Evolutionary conservation across 2,888 invertebrate genomes (phyloP), one percentile per base, ranked within the genome.

Genomic region (Chrysolina oricalcia): DNA sequence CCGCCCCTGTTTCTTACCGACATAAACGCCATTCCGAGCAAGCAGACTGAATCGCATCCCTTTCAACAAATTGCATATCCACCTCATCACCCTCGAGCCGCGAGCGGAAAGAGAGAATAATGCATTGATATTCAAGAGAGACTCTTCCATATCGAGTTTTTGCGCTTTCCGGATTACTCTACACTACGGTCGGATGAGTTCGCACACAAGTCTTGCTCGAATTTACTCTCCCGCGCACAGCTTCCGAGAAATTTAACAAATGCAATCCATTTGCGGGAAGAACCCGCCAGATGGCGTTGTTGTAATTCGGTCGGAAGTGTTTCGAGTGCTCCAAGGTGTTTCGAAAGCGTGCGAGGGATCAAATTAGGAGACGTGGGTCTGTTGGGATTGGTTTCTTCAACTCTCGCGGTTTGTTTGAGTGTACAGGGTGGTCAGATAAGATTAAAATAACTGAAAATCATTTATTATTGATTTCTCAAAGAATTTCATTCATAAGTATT

Each of bases 71-170:
- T 64, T 43, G 40, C 64, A 43, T 64, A 43, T 53, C 71, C 73
- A 75, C 73, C 71, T 68, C 72, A 66, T 72, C 70, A 67, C 75
- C 74, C 71, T 56, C 73, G 78, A 76, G 73, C 72, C 46, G 46
- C 35, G 40, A 17, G 40, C 43, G 48, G 75, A 41, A 66, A 63
- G 66, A 65, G 27, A 23, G 76, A 72, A 75, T 74, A 76, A 48
- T 21, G 43, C 81, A 84, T 84, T 84, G 83, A 83, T 81, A 84
- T 84, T 83, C 84, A 81, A 75, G 75, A 72, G 82, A 82, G 81
- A 79, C 76, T 81, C 79, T 81, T 80, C 80, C 80, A 78, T 82
- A 84, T 83, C 81, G 80, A 80, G 82, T 83, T 81, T 81, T 68
- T 68, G 68, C 53, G 78, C 72, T 50, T 40, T 43, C 68, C 68